phyloP scores from a whole-genome alignment of 2,113 vertebrate genomes.

The Colinus virginianus region DNA sequence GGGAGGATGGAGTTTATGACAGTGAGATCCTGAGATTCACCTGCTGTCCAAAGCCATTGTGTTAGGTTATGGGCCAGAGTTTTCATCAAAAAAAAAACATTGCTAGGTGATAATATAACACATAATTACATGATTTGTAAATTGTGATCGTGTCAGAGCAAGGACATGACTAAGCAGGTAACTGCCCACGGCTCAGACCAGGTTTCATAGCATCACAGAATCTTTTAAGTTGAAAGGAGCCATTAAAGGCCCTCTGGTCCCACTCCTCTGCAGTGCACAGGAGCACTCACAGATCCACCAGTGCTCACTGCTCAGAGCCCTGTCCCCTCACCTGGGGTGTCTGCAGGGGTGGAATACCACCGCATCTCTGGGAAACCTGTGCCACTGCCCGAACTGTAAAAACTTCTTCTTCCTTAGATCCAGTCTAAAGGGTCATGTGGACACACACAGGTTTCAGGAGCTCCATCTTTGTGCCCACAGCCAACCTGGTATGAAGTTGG shows the following conservation, averaged over 20 bases:
- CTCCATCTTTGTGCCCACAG: neutral
- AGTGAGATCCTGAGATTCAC: conserved; percentile 17
- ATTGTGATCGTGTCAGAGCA: neutral
- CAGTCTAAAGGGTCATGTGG: neutral
- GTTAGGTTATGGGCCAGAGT: conserved; percentile 18
- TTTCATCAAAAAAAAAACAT: neutral
- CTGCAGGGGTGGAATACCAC: no score
- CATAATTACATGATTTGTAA: neutral
- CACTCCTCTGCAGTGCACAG: no score
- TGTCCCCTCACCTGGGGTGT: no score
- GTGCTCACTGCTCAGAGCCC: no score
- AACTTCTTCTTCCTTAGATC: no score
- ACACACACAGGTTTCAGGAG: neutral
- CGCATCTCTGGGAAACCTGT: no score
- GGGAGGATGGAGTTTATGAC: conserved; percentile 41
- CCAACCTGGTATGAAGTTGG: neutral
- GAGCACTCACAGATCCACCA: no score
- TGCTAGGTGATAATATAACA: neutral
- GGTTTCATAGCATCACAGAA: no score
- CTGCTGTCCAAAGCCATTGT: neutral
- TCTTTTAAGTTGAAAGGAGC: no score
- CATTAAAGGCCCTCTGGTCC: no score
- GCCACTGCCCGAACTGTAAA: no score
- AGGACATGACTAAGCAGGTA: conserved; percentile 30
- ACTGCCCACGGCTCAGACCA: conserved; percentile 10